These are phyloP conservation scores for Apis florea DNA, from an alignment of 1,140 invertebrate species.

Conservation along the genomic window DNA sequence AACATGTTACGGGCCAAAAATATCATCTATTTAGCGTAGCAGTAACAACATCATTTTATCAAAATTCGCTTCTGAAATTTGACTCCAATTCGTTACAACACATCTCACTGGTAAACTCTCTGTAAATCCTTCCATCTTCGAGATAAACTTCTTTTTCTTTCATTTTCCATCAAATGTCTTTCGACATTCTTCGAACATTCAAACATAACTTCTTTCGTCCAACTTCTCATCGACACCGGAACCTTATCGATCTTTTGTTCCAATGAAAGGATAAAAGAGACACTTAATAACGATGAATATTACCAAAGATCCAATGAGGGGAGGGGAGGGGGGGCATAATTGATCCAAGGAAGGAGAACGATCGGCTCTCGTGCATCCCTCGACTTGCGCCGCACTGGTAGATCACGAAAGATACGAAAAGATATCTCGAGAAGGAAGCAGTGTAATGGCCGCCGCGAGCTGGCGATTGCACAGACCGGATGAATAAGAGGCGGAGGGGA, in stretches of 20 bases:
- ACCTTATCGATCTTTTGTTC: neutral
- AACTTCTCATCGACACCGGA: neutral
- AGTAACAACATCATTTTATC: too few relatives aligned
- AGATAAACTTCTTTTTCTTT: too few relatives aligned
- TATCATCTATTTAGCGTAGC: too few relatives aligned
- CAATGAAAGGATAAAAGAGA: too few relatives aligned
- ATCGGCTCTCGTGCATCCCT: conserved; percentile 29
- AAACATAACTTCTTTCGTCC: neutral
- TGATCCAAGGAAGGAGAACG: conserved; percentile 11
- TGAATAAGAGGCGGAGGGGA: conserved; percentile 23
- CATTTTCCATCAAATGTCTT: too few relatives aligned
- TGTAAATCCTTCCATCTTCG: too few relatives aligned
- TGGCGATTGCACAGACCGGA: conserved; percentile 29
- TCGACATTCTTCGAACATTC: too few relatives aligned
- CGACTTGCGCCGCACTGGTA: conserved; percentile 8
- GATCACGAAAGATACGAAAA: conserved; percentile 18
- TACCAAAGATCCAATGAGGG: neutral
- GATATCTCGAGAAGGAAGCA: conserved; percentile 15
- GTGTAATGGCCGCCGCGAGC: conserved; percentile 31
- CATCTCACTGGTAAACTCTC: too few relatives aligned
- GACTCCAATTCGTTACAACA: too few relatives aligned
- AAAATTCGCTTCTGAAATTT: too few relatives aligned
- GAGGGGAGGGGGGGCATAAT: neutral
- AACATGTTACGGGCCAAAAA: too few relatives aligned
- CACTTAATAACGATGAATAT: neutral